phyloP scores from a whole-genome alignment of 2,113 vertebrate genomes.

The Elaphurus davidianus region DNA sequence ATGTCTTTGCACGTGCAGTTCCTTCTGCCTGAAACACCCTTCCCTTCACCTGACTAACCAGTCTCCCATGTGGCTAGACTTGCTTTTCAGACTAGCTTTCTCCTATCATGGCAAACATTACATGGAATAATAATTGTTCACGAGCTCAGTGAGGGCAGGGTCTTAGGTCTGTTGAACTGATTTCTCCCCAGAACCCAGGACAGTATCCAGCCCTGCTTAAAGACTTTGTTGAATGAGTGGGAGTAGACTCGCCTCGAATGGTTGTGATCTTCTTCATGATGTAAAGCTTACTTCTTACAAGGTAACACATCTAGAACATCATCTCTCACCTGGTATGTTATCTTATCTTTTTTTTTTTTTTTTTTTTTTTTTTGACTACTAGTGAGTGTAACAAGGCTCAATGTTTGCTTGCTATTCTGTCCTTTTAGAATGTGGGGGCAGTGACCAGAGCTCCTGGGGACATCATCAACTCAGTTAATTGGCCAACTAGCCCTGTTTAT shows the following conservation, averaged over 20 bases:
- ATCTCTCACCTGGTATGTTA: background rate
- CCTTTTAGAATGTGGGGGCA: background rate
- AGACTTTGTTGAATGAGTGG: background rate
- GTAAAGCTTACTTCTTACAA: background rate
- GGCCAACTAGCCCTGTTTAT: background rate
- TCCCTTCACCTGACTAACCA: background rate
- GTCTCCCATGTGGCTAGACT: background rate
- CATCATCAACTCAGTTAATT: background rate
- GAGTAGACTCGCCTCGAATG: rapidly evolving
- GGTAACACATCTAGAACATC: background rate
- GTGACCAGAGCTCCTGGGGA: background rate
- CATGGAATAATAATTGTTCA: background rate
- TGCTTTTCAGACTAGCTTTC: background rate
- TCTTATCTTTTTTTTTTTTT: background rate
- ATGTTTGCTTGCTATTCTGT: background rate
- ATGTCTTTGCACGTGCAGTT: background rate
- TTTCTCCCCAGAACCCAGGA: background rate
- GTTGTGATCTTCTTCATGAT: rapidly evolving
- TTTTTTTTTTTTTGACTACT: background rate
- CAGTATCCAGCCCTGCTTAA: background rate
- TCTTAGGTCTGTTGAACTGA: background rate
- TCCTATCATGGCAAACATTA: background rate
- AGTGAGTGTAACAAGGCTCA: background rate
- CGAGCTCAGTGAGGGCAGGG: background rate
- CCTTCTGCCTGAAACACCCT: background rate